Evolutionary conservation across 1,140 invertebrate species (phyloP), one percentile per base, ranked within the genome.

Genomic region (Orius laevigatus): DNA sequence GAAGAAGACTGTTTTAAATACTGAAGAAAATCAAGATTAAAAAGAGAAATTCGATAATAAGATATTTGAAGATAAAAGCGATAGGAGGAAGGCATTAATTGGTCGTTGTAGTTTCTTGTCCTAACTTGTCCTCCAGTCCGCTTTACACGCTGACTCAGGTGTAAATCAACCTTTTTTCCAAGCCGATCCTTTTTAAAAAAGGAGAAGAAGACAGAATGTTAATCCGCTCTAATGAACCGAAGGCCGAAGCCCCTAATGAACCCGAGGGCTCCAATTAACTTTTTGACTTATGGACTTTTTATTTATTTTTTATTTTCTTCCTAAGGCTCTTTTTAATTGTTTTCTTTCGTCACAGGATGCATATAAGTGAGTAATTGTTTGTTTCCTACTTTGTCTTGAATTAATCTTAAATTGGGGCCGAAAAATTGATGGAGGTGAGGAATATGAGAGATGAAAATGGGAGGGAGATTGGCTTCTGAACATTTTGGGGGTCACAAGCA

Each of bases 191-290:
- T 8, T 8, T 15, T 40, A 12, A 5, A 15, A 8, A 8, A 15
- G 38, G 6, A 14, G 14, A 8, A 15, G 38, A 8, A 40, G 38
- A 40, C 5, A 15, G 38, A 40, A 40, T 40, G 38, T 40, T 40
- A 40, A 40, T 40, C 38, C 38, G 38, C 11, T 11, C 38, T 40
- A 40, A 40, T 40, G 38, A 40, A 40, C 38, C n/a, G 8, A 34
- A n/a, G 33, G 14, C 38, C 16, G 11, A 40, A 15, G n/a, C 14
- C 38, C 38, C n/a, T 40, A 40, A 40, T 40, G 38, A 40, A 40
- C 38, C 38, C n/a, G 16, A 8, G 38, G 38, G 38, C 38, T 40
- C 38, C 38, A 40, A 40, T 40, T 40, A 40, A 40, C 38, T 40
- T 40, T 40, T 40, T 40, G 38, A 40, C 38, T 40, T 40, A 40